Evolutionary conservation across 1,140 invertebrate species (phyloP), one percentile per base, ranked within the genome.

Genomic region (Eubasilissa regina): DNA sequence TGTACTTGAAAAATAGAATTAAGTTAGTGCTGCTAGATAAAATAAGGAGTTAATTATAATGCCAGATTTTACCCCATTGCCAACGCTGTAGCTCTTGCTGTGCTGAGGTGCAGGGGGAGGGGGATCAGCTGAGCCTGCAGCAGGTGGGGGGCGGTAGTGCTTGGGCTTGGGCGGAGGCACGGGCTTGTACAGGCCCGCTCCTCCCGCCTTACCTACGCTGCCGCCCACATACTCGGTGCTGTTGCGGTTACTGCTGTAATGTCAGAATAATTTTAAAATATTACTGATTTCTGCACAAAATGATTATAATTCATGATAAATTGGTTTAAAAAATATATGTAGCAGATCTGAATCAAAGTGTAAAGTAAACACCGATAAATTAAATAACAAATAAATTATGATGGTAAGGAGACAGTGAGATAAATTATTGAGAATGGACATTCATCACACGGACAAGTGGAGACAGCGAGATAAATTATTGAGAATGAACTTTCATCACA

Each of bases 151-250:
- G 15, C 95, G 92, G 85, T 97, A 97, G 86, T 96, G 96, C 85
- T 96, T 96, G 47, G 96, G 96, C 86, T 97, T 97, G 0, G 96
- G 96, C 21, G 96, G 96, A 21, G 96, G 96, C 74, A 97, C 93
- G 0, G 96, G 96, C 85, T 97, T 97, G 87, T 97, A 97, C 13
- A 92, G 89, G 19, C 90, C 91, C 43, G 89, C 84, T 25, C 81
- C 80, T 10, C 60, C 78, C 15, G 79, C 83, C 21, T 82, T 81
- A n/a, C 80, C 85, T 55, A 85, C 86, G 82, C 87, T 87, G 44
- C 83, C 86, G 13, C 53, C 66, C 17, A 70, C 66, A 15, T 70
- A 70, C 45, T 70, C 74, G 17, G 76, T 78, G 51, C 76, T 78
- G 48, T 78, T 78, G n/a, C 76, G 62, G 51, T 72, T 70, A 45